phyloP scores from a whole-genome alignment of 2,113 vertebrate genomes.

The Triplophysa tibetana region DNA sequence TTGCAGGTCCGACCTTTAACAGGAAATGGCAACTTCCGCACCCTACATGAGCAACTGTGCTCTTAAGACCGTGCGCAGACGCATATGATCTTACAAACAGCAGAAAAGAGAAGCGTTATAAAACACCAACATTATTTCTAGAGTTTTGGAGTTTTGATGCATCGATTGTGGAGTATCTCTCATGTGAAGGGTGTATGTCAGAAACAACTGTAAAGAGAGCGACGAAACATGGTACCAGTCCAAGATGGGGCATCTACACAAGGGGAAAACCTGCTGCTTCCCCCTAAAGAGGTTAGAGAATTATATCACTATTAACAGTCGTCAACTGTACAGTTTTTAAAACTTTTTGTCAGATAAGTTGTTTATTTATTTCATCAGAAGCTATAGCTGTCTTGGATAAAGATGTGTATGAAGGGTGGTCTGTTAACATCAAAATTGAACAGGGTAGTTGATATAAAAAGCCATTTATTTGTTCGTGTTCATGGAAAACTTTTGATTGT shows the following conservation, averaged over 20 bases:
- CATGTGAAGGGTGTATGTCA: not conserved
- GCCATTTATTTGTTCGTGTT: too few relatives aligned
- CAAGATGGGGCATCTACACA: constrained; percentile 49
- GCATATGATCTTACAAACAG: not conserved
- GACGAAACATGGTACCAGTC: constrained; percentile 59
- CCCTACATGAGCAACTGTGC: constrained; percentile 48
- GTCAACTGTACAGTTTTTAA: too few relatives aligned
- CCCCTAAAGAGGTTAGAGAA: constrained; percentile 67
- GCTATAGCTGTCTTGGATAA: too few relatives aligned
- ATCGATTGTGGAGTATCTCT: not conserved
- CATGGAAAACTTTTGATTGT: too few relatives aligned
- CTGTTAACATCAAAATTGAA: too few relatives aligned
- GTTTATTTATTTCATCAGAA: too few relatives aligned
- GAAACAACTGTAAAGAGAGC: not conserved
- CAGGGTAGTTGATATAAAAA: too few relatives aligned
- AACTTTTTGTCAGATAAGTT: too few relatives aligned
- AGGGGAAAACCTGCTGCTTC: constrained; percentile 60
- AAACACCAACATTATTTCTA: not conserved
- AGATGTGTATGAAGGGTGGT: too few relatives aligned
- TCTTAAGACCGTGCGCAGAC: constrained; percentile 27
- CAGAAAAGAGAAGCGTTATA: not conserved
- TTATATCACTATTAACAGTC: not conserved
- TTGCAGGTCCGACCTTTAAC: constrained; percentile 66
- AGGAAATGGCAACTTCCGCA: constrained; percentile 77
- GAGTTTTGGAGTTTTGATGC: not conserved